Conservation (phyloP, 2,113 vertebrate genomes). For the Paratilapia polleni region DNA sequence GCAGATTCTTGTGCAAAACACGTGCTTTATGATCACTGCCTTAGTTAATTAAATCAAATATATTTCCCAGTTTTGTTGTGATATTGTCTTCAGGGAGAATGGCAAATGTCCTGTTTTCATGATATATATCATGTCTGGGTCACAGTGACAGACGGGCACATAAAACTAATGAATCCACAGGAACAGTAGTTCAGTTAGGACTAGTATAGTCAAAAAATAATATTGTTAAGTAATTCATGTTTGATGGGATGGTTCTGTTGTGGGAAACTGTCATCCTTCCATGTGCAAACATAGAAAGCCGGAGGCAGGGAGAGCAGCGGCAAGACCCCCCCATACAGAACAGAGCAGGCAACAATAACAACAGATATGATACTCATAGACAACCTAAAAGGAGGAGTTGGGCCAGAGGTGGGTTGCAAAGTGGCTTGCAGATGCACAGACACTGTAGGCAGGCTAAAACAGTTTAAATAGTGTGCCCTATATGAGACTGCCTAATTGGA, state of each 20-base stretch:
- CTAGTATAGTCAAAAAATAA: neutral
- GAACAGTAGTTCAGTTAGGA: neutral
- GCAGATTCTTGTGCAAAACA: constrained; percentile 16
- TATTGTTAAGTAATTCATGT: neutral
- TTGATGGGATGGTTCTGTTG: neutral
- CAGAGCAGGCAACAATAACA: neutral
- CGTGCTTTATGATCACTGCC: neutral
- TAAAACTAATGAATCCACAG: neutral
- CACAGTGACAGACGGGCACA: neutral
- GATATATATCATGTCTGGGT: neutral
- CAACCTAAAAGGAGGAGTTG: neutral
- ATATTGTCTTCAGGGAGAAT: neutral
- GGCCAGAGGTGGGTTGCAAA: neutral
- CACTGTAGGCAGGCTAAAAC: too few species aligned
- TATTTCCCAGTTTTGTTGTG: neutral
- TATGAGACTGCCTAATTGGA: too few species aligned
- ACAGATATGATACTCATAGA: neutral
- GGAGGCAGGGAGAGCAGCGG: neutral
- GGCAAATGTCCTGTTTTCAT: neutral
- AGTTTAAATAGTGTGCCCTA: too few species aligned
- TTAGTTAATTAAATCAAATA: constrained; percentile 23
- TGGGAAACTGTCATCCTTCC: neutral
- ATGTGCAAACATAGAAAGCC: neutral
- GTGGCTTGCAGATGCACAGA: neutral
- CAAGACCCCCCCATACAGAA: neutral